Conservation (phyloP, 1,140 invertebrate genomes). For the Caenorhabditis elegans region WBcel235 BX284602.5:10969501-10970000, state of each 20-base stretch:
- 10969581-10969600: not conserved
- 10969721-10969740: constrained; percentile 25
- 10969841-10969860: constrained; percentile 4
- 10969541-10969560: not conserved
- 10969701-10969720: not conserved
- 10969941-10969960: no score
- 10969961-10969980: no score
- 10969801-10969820: no score
- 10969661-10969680: constrained; percentile 5
- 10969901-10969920: no score
- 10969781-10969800: not conserved
- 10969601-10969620: not conserved
- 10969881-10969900: no score
- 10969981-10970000: no score
- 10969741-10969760: constrained; percentile 23
- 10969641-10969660: constrained; percentile 15
- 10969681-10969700: not conserved
- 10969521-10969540: no score
- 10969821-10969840: not conserved
- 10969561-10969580: not conserved
- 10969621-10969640: not conserved
- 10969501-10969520: no score
- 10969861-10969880: no score
- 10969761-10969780: not conserved
- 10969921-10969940: no score